Percentiles rank a stretch among this genome's conserved stretches.
Conservation (phyloP, 1,140 invertebrate species). For the Nebria ingens region DNA sequence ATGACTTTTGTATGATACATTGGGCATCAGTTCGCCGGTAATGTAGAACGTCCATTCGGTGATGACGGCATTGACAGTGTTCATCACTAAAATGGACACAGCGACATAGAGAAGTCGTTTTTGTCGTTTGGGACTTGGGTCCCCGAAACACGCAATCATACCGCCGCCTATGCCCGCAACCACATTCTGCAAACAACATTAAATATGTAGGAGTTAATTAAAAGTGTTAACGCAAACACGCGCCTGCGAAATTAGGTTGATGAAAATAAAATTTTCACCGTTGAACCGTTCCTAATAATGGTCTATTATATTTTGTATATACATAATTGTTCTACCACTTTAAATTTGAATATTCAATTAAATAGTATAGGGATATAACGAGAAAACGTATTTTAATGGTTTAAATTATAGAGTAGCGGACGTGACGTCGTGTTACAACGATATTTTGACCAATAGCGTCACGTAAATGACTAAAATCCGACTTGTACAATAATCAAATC, state of each 20-base stretch:
- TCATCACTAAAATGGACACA: slow-evolving; percentile 34
- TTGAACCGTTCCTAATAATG: slow-evolving; percentile 7
- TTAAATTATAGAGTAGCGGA: too few relatives aligned
- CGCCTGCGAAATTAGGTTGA: background rate
- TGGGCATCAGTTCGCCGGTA: slow-evolving; percentile 18
- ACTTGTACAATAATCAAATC: too few relatives aligned
- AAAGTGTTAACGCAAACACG: too few relatives aligned
- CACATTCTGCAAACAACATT: slow-evolving; percentile 34
- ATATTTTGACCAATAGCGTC: too few relatives aligned
- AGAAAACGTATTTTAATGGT: too few relatives aligned
- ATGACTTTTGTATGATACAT: slow-evolving; percentile 5
- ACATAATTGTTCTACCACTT: too few relatives aligned
- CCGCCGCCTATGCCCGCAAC: slow-evolving; percentile 34
- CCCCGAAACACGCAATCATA: slow-evolving; percentile 34
- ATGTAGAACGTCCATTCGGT: slow-evolving; percentile 36
- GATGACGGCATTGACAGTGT: slow-evolving; percentile 35
- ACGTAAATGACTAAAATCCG: too few relatives aligned
- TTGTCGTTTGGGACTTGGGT: slow-evolving; percentile 31
- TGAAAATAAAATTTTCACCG: slow-evolving; percentile 11
- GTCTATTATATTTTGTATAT: too few relatives aligned
- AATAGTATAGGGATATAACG: too few relatives aligned
- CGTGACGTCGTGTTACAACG: too few relatives aligned
- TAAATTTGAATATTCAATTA: too few relatives aligned
- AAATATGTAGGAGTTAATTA: slow-evolving; percentile 6
- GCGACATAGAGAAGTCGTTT: slow-evolving; percentile 37